Base-by-base conservation (phyloP, 2,113 vertebrate species). In the Lipophrys pholis region DNA sequence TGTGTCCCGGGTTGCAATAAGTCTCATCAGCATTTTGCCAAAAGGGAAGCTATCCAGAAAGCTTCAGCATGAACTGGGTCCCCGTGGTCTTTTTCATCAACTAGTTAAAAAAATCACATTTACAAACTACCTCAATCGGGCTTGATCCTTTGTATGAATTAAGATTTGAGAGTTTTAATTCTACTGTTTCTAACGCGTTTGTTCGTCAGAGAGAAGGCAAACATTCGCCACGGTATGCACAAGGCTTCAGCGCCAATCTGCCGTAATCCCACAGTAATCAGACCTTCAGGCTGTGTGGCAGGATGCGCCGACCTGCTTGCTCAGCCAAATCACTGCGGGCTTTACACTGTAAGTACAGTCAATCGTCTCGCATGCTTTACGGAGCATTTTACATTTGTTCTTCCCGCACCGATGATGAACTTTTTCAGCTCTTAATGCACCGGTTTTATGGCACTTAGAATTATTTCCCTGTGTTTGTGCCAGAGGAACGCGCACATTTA, bases 191-290 rank as follows among this genome's bases (percentile, higher is more conserved):
- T 6, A 58, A 6, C 30, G 4, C 21, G 17, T 8, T 7, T 42
- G 15, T 53, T 21, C n/a, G 48, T 35, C 30, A 41, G 16, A 4
- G 53, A 64, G 35, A 59, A 55, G n/a, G 67, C 48, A 54, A 64
- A 49, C 50, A 35, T 73, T 76, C 64, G 59, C 21, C 21, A 30
- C 7, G 40, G 17, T 48, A 21, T 48, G 21, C 41, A 45, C 14
- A 56, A 16, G 39, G 11, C 21, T 43, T 7, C 35, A 6, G 39
- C 39, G 2, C n/a, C 62, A 42, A 30, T 59, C 42, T 17, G 56
- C 65, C 53, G 17, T 51, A 49, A 64, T 64, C 53, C 68, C 48
- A 16, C 58, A 58, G 46, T 9, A 51, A 69, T 69, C 35, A 61
- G 21, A 71, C 55, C 70, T 48, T 55, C 52, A 54, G 59, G 46